Percentiles rank a stretch among this genome's conserved stretches.
phyloP scores from a whole-genome alignment of 1,140 invertebrate genomes.

The Drosophila nasuta region DNA sequence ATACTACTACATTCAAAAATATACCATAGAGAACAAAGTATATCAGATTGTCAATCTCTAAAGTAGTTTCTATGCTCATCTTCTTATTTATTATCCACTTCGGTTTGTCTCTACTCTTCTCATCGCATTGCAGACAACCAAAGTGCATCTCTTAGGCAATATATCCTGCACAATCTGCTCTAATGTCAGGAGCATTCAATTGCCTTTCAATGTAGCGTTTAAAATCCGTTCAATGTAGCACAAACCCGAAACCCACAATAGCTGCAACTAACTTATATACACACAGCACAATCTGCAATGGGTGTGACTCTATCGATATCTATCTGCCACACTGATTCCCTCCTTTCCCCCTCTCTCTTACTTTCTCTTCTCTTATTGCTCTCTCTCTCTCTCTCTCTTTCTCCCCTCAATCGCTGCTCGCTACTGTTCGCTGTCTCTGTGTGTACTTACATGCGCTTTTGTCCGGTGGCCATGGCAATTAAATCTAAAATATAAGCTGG shows the following conservation, averaged over 20 bases:
- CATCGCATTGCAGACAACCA: neutral
- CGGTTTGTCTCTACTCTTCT: too few relatives aligned
- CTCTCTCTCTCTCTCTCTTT: neutral
- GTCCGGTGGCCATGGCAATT: constrained; percentile 86
- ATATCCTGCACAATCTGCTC: constrained; percentile 2
- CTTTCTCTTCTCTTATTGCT: neutral
- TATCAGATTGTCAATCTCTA: too few relatives aligned
- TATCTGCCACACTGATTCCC: neutral
- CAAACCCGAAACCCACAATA: constrained; percentile 57
- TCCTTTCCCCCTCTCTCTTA: neutral
- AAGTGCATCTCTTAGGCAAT: neutral
- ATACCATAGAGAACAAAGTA: too few relatives aligned
- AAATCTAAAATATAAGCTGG: constrained; percentile 87
- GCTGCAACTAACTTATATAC: constrained; percentile 51
- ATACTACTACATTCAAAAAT: too few relatives aligned
- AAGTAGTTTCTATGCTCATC: neutral
- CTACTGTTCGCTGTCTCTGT: constrained; percentile 4
- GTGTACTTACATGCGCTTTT: constrained; percentile 87
- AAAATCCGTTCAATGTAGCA: constrained; percentile 74
- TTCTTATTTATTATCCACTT: neutral
- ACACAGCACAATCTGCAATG: constrained; percentile 48
- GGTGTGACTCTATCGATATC: constrained; percentile 37
- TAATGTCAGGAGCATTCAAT: constrained; percentile 55
- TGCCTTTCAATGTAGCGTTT: constrained; percentile 77
- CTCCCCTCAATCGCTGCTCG: neutral